A percentile compares a stretch with the other conserved stretches of the same genome.
phyloP scores from a whole-genome alignment of 2,888 invertebrate genomes.

The Pseudanteris insignis region DNA sequence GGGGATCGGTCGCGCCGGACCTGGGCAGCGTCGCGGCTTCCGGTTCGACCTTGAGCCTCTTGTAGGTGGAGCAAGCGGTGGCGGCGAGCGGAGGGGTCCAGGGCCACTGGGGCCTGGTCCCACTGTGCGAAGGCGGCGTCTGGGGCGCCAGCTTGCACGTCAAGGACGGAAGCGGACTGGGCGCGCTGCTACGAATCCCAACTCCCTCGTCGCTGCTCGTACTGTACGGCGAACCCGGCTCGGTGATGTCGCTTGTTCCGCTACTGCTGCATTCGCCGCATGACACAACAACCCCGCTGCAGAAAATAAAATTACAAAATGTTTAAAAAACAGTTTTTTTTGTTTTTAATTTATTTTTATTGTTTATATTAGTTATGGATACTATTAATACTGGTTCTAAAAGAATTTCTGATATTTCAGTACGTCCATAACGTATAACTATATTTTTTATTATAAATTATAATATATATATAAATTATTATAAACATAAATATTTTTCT shows the following conservation, averaged over 20 bases:
- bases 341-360: too few relatives aligned
- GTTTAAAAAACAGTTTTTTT: too few relatives aligned
- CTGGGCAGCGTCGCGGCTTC: conserved; percentile 61
- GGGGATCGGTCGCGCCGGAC: conserved; percentile 59
- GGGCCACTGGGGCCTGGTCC: conserved; percentile 65
- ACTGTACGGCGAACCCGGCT: conserved; percentile 86
- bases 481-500: too few relatives aligned
- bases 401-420: too few relatives aligned
- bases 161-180: conserved; percentile 57
- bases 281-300: conserved; percentile 85
- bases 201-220: conserved; percentile 72
- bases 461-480: too few relatives aligned
- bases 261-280: conserved; percentile 72
- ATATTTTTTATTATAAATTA: too few relatives aligned
- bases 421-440: too few relatives aligned
- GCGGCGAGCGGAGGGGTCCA: conserved; percentile 64
- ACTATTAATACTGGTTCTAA: too few relatives aligned
- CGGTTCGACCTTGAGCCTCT: conserved; percentile 62
- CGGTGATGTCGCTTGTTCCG: conserved; percentile 83
- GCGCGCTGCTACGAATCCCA: conserved; percentile 52
- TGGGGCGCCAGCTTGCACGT: conserved; percentile 59
- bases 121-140: conserved; percentile 55
- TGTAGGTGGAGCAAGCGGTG: conserved; percentile 62
- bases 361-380: too few relatives aligned
- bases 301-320: too few relatives aligned